Base-by-base conservation (phyloP, 1,140 invertebrate genomes). In the Drosophila triauraria region DNA sequence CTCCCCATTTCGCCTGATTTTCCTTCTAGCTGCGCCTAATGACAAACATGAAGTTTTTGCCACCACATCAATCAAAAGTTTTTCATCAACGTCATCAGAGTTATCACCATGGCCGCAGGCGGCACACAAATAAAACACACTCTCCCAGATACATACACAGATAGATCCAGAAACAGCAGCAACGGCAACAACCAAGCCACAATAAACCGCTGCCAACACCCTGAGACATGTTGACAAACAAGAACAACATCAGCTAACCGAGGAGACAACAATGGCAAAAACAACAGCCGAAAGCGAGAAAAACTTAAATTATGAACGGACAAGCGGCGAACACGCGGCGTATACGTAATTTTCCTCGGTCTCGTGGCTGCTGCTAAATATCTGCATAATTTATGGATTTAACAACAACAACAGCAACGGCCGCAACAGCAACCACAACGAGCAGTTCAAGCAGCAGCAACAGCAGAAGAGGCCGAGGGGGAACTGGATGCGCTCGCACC, bases 1-100 rank as follows among this genome's bases (percentile, higher is more conserved):
- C 53, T 44, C 13, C 46, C 46, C 40, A 2, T 2, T 25, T 25
- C 9, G 30, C 65, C 23, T n/a, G 32, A 51, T 30, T 27, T 47
- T 46, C 23, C 50, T 32, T 47, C 35, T 63, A 54, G 59, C 47
- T 69, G 57, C 32, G 78, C 83, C 79, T 90, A 90, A 90, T 90
- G 87, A 91, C 87, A 90, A 78, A 79, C 77, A 80, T 90, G 80
- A 90, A 90, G 87, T 90, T 90, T 91, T 87, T 78, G 80, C 85
- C 81, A 90, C 79, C 83, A 82, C 86, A 90, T 90, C 86, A 90
- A 90, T 90, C 86, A 90, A 90, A 90, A 90, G 87, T 90, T 90
- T 90, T 91, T 87, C 87, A 91, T 90, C 87, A 91, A 91, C 88
- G 86, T 90, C 86, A 90, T 91, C 86, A 90, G 87, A 88, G 86